Conservation (phyloP, 2,888 invertebrate genomes). For the Erannis defoliaria region DNA sequence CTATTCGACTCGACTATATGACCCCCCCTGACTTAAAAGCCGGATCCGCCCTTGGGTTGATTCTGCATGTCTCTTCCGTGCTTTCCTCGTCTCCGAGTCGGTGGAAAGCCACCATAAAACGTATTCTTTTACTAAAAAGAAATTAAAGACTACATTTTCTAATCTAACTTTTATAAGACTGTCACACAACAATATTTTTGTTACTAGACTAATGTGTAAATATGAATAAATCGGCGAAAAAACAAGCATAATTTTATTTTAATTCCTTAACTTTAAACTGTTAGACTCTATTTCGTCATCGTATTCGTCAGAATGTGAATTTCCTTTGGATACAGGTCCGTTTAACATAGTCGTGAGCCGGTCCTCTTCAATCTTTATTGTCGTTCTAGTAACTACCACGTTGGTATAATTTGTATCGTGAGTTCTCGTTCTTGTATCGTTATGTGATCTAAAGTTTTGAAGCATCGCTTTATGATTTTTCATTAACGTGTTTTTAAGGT, state of each 20-base stretch:
- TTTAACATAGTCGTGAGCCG: neutral
- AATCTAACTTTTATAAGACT: constrained; percentile 17
- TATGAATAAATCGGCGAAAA: constrained; percentile 19
- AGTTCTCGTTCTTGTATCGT: too few relatives aligned
- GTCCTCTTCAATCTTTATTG: neutral
- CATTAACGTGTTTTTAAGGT: constrained; percentile 44
- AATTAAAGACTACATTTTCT: neutral
- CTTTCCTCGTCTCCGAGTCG: too few relatives aligned
- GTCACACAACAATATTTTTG: constrained; percentile 27
- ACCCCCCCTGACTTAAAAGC: too few relatives aligned
- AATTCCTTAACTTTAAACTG: neutral
- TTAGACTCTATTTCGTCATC: neutral
- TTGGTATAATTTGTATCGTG: neutral
- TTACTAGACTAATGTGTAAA: constrained; percentile 34
- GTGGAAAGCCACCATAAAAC: too few relatives aligned
- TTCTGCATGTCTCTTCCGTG: too few relatives aligned
- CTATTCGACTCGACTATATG: too few relatives aligned
- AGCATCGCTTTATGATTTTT: constrained; percentile 6
- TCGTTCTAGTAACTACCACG: constrained; percentile 3
- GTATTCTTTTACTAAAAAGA: neutral
- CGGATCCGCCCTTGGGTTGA: too few relatives aligned
- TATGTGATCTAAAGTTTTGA: neutral
- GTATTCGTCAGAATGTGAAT: neutral
- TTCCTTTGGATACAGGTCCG: neutral
- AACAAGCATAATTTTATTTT: constrained; percentile 2